Percentiles rank a stretch among this genome's conserved stretches.
phyloP scores from a whole-genome alignment of 35 echinoderm and acorn worm species.

The Apostichopus japonicus region DNA sequence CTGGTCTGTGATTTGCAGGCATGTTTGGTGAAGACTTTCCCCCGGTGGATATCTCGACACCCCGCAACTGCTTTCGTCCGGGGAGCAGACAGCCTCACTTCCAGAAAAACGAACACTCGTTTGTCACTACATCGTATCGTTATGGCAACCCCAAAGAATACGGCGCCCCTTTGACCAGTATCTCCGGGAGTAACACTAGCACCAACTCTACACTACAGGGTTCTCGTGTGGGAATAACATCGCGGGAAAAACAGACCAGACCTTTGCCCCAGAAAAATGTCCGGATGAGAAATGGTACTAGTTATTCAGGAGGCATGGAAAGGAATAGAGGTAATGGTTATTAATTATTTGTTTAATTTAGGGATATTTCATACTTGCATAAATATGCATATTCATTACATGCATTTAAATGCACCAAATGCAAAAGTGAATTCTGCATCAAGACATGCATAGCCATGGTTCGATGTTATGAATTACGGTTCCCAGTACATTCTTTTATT shows the following conservation, averaged over 20 bases:
- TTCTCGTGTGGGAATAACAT: slow-evolving; percentile 5
- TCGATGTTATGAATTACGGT: too few species aligned
- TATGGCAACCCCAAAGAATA: slow-evolving; percentile 51
- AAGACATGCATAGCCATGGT: too few species aligned
- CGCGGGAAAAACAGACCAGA: slow-evolving; percentile 32
- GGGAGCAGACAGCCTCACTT: slow-evolving; percentile 36
- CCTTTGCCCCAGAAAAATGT: neutral
- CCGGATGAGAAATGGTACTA: slow-evolving; percentile 9
- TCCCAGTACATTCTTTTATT: too few species aligned
- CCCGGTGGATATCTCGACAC: neutral
- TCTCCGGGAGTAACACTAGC: neutral
- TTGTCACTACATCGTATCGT: slow-evolving; percentile 49
- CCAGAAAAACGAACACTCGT: slow-evolving; percentile 43
- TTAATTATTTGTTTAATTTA: neutral
- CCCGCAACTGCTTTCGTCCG: slow-evolving; percentile 35
- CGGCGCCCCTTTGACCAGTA: slow-evolving; percentile 43
- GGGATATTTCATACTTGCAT: neutral
- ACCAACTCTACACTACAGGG: slow-evolving; percentile 32
- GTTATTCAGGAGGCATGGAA: neutral
- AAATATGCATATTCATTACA: neutral
- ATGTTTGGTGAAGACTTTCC: slow-evolving; percentile 59
- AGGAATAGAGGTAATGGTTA: neutral
- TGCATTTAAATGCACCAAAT: too few species aligned
- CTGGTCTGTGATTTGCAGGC: neutral
- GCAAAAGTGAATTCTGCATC: too few species aligned